Evolutionary conservation across 2,113 vertebrate genomes (phyloP).

Genomic region (Pterocles gutturalis): DNA sequence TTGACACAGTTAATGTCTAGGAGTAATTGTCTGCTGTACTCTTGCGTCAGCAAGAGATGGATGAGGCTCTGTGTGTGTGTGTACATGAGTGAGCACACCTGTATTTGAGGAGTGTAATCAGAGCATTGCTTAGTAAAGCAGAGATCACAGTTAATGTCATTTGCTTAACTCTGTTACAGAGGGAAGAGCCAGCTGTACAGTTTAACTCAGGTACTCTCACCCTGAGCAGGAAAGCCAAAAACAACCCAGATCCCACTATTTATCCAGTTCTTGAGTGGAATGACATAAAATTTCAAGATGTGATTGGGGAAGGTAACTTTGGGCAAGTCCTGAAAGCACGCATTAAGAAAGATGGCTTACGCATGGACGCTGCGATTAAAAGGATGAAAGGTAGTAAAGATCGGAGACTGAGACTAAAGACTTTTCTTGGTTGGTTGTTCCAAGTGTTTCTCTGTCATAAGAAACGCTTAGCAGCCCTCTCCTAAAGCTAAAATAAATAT

Average conservation of each 20-base stretch:
- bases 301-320: conserved; percentile 91
- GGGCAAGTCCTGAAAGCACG: conserved; percentile 91
- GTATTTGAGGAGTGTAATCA: background rate
- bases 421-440: background rate
- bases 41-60: background rate
- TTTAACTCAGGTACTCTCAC: conserved; percentile 88
- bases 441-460: background rate
- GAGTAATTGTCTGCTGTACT: background rate
- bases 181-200: conserved; percentile 90
- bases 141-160: background rate
- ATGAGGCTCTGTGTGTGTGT: background rate
- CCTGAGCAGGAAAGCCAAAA: conserved; percentile 83
- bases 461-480: background rate
- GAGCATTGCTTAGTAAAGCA: background rate
- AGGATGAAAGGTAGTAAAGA: conserved; percentile 87
- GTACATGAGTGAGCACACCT: background rate
- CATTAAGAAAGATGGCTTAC: conserved; percentile 90
- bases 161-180: conserved; percentile 70
- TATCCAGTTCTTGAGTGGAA: conserved; percentile 91
- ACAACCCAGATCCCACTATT: conserved; percentile 82
- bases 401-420: background rate
- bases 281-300: conserved; percentile 92
- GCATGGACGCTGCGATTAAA: conserved; percentile 91
- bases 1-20: background rate
- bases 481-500: background rate